Conservation (phyloP, 2,797 vertebrate species). For the Eptatretus atami region DNA sequence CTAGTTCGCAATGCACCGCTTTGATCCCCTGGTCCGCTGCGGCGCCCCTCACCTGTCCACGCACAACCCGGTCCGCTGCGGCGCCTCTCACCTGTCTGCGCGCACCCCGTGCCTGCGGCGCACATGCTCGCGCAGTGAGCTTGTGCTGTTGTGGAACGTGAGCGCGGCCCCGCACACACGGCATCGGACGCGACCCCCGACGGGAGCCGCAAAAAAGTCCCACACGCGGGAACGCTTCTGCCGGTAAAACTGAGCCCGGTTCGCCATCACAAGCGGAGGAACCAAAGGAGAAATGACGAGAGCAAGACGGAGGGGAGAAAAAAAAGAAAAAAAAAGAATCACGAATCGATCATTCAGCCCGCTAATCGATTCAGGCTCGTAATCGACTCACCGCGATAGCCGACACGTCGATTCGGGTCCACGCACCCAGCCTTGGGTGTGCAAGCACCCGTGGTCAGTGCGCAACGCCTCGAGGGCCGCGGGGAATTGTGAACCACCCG, state of each 20-base stretch:
- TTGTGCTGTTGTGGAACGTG: constrained; percentile 22
- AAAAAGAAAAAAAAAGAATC: too few relatives aligned
- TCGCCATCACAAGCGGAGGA: not conserved
- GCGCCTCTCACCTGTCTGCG: not conserved
- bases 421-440: too few relatives aligned
- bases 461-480: too few relatives aligned
- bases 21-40: too few relatives aligned
- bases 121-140: constrained; percentile 19
- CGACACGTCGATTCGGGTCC: too few relatives aligned
- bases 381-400: too few relatives aligned
- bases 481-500: too few relatives aligned
- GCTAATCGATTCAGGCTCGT: too few relatives aligned
- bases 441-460: too few relatives aligned
- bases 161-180: constrained; percentile 21
- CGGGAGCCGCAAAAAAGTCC: constrained; percentile 20
- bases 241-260: not conserved
- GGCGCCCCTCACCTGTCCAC: not conserved
- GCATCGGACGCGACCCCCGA: constrained; percentile 18
- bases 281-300: not conserved
- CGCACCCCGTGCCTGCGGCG: constrained; percentile 15
- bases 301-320: too few relatives aligned
- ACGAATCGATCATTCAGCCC: too few relatives aligned
- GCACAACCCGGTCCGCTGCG: not conserved
- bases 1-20: too few relatives aligned
- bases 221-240: constrained; percentile 15